Percentiles rank a stretch among this genome's conserved stretches.
Evolutionary conservation across 2,888 invertebrate species (phyloP).

Genomic region (Drosophila melanosoma): DNA sequence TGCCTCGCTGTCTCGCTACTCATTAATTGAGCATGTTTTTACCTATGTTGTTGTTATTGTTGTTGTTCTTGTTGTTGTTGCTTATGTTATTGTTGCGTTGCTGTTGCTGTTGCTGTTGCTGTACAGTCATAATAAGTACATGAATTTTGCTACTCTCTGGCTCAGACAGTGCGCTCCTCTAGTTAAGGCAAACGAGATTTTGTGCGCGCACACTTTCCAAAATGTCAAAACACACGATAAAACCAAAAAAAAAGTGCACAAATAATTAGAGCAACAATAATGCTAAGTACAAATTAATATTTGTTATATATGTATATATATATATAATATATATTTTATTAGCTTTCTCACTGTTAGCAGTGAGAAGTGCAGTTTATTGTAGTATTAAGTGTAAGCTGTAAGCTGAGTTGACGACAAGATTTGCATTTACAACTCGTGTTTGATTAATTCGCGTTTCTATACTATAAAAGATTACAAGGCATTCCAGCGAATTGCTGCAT

Average conservation of each 20-base stretch:
- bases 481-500: slow-evolving; percentile 14
- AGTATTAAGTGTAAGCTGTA: slow-evolving; percentile 13
- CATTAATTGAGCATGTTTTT: slow-evolving; percentile 56
- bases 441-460: slow-evolving; percentile 8
- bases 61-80: slow-evolving; percentile 29
- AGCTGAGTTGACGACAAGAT: slow-evolving; percentile 21
- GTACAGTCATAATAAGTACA: slow-evolving; percentile 67
- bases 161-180: slow-evolving; percentile 46
- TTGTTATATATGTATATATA: slow-evolving; percentile 13
- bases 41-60: slow-evolving; percentile 20
- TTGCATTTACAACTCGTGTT: not conserved
- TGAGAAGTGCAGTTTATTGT: not conserved
- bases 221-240: slow-evolving; percentile 66
- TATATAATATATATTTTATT: slow-evolving; percentile 16
- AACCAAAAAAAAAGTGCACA: not conserved
- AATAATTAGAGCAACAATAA: slow-evolving; percentile 1
- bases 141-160: slow-evolving; percentile 47
- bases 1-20: slow-evolving; percentile 55
- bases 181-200: slow-evolving; percentile 75
- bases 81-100: slow-evolving; percentile 21
- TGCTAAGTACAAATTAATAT: not conserved
- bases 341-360: slow-evolving; percentile 16
- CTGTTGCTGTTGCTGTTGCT: slow-evolving; percentile 22
- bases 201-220: slow-evolving; percentile 71
- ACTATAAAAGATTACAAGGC: slow-evolving; percentile 3